Evolutionary conservation across 2,888 invertebrate genomes (phyloP).

Genomic region (Anthophora plumipes): DNA sequence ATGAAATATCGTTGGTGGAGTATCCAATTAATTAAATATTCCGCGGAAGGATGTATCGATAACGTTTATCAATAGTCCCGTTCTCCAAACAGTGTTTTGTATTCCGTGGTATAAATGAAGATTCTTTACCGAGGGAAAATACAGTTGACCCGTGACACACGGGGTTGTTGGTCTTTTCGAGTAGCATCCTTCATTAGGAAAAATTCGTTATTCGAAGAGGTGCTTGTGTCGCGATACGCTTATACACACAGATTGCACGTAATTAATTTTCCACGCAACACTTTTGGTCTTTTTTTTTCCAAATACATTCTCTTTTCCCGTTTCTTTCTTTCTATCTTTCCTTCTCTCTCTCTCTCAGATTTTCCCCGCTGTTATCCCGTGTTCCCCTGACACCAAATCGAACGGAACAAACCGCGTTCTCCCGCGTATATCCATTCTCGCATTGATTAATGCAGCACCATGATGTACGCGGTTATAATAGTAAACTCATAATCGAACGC

Average conservation of each 20-base stretch:
- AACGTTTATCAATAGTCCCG: not conserved
- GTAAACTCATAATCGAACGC: conserved; percentile 52
- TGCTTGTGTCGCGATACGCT: not conserved
- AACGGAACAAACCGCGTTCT: conserved; percentile 12
- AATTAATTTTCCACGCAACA: conserved; percentile 40
- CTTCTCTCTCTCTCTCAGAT: too few species aligned
- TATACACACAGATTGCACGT: conserved; percentile 14
- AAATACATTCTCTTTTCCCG: not conserved
- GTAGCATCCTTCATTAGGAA: not conserved
- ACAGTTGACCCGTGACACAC: not conserved
- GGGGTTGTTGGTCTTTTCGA: not conserved
- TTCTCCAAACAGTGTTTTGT: not conserved
- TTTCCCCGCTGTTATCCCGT: not conserved
- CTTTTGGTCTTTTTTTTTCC: not conserved
- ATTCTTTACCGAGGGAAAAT: not conserved
- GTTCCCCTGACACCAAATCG: not conserved
- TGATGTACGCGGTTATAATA: conserved; percentile 26
- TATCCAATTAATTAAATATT: conserved; percentile 11
- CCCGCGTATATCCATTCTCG: not conserved
- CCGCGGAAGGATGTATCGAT: conserved; percentile 1
- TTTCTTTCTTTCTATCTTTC: too few species aligned
- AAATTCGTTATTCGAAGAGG: conserved; percentile 34
- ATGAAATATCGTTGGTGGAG: conserved; percentile 3
- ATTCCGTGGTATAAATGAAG: not conserved
- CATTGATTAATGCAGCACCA: conserved; percentile 66